Percentiles rank a stretch among this genome's conserved stretches.
phyloP scores from a whole-genome alignment of 2,888 invertebrate species.

The Hydrotaea diabolus region DNA sequence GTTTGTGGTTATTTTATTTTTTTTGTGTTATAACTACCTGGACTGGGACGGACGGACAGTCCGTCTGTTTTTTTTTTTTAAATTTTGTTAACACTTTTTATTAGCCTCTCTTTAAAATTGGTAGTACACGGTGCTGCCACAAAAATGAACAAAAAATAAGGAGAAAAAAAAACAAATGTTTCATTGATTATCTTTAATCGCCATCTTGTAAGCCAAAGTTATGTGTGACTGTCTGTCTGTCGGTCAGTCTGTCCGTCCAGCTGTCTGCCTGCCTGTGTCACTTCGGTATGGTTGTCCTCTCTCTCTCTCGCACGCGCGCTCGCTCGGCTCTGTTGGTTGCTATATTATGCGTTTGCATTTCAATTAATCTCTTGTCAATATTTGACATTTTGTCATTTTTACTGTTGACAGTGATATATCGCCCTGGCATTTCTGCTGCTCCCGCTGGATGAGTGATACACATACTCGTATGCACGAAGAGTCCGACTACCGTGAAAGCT shows the following conservation, averaged over 20 bases:
- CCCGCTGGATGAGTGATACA: conserved; percentile 12
- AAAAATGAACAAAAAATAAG: too few relatives aligned
- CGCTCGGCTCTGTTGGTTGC: conserved; percentile 3
- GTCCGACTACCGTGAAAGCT: not conserved
- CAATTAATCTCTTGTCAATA: conserved; percentile 72
- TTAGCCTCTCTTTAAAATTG: not conserved
- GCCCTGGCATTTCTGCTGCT: conserved; percentile 50
- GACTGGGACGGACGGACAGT: too few relatives aligned
- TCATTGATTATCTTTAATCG: conserved; percentile 63
- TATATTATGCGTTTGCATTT: conserved; percentile 59
- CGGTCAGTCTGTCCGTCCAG: conserved; percentile 45
- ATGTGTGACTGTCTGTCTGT: conserved; percentile 48
- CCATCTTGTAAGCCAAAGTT: conserved; percentile 64
- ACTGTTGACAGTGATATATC: conserved; percentile 70
- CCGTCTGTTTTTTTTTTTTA: conserved; percentile 65
- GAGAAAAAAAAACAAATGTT: conserved; percentile 17
- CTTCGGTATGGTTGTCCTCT: not conserved
- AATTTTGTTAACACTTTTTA: conserved; percentile 22
- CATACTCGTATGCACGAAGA: not conserved
- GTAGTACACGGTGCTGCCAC: too few relatives aligned
- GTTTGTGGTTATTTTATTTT: conserved; percentile 8
- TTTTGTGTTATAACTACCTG: conserved; percentile 53
- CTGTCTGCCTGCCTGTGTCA: conserved; percentile 15
- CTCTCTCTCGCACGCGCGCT: not conserved
- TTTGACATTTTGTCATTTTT: conserved; percentile 71